A percentile compares a stretch with the other conserved stretches of the same genome.
Evolutionary conservation across 2,797 vertebrate species (phyloP).

Genomic region (Sebastes vulpes): DNA sequence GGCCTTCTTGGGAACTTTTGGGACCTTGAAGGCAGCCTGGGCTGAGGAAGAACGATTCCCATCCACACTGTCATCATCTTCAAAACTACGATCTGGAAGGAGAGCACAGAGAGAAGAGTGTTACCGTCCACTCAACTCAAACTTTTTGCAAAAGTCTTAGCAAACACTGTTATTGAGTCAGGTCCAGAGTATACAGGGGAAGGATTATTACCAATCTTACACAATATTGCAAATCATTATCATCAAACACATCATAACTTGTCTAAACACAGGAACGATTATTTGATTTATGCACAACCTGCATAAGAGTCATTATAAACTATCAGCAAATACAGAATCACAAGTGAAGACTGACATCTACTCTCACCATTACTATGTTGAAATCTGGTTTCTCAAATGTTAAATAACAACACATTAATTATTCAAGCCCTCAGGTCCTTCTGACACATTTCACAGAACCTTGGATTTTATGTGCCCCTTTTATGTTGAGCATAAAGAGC

Average conservation of each 20-base stretch:
- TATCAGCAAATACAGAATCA: not conserved
- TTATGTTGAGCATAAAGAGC: not conserved
- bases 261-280: not conserved
- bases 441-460: not conserved
- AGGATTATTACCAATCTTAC: not conserved
- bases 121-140: constrained; percentile 1
- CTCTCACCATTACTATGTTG: not conserved
- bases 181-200: not conserved
- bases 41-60: constrained; percentile 93
- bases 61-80: constrained; percentile 98
- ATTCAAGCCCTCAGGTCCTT: not conserved
- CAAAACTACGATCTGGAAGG: constrained; percentile 94
- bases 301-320: not conserved
- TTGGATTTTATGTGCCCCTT: not conserved
- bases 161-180: not conserved
- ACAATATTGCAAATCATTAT: not conserved
- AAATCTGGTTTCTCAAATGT: not conserved
- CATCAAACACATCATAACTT: not conserved
- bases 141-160: not conserved
- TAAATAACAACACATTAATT: not conserved
- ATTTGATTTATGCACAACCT: not conserved
- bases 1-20: constrained; percentile 93
- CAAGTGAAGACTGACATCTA: not conserved
- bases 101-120: not conserved
- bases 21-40: constrained; percentile 95